Base-by-base conservation (phyloP, 2,888 invertebrate species). In the Cataglyphis livida region DNA sequence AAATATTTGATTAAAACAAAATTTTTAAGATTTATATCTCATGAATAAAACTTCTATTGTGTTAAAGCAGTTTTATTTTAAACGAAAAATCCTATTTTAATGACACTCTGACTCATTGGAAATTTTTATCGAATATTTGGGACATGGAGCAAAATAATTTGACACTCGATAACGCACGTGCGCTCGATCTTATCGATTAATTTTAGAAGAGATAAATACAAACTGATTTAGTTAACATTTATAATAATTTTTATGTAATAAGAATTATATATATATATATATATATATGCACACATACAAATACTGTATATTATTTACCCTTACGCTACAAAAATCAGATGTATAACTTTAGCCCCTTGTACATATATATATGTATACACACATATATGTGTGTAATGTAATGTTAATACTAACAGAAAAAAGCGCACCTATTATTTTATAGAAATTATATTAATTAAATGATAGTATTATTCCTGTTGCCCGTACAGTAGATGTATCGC, bases 381-480 rank as follows among this genome's bases (percentile, higher is more conserved):
- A 61, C 54, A 41, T 65, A 78, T 44, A 76, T 61, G 66, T 66
- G 44, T 64, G 68, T 82, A 75, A 81, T 81, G 21, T 73, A 79
- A 84, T 59, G 81, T 85, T 88, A 88, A 88, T 74, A 82, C 85
- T 90, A 90, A 88, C 84, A 84, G 65, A 84, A 25, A 38, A 65
- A 74, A 51, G n/a, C 48, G 73, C 71, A 85, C 74, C 79, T 81
- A 83, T 85, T 85, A 85, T 88, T 83, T 82, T 62, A 86, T 83
- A 75, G 35, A 90, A 81, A 89, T 85, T 81, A 90, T 85, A 89
- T 90, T 90, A 89, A 87, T 91, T 91, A 91, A 90, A 84, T 87
- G 82, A 91, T 92, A 92, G 91, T 92, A 92, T 92, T 92, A 92
- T 92, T 88, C 90, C 89, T 91, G 91, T 92, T 92, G 90, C 87